These are phyloP conservation scores for Chloroceryle aenea DNA, from an alignment of 2,113 vertebrate genomes.

Conservation along the genomic window DNA sequence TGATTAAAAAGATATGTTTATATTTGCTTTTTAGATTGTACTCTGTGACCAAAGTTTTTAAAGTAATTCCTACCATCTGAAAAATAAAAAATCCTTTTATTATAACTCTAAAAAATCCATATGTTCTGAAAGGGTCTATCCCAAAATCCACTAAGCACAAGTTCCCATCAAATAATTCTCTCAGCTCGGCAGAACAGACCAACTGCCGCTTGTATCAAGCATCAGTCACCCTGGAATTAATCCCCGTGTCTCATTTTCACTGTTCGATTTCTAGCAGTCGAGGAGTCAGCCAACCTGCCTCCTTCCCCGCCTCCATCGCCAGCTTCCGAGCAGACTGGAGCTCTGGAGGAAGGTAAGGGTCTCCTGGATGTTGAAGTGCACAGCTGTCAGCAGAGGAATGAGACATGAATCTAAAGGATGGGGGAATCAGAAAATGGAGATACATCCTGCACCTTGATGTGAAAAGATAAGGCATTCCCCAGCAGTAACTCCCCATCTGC, in stretches of 20 bases:
- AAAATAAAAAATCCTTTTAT: background rate
- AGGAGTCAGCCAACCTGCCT: slow-evolving; percentile 96
- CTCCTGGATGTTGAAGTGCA: background rate
- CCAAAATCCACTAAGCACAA: background rate
- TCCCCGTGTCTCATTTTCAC: slow-evolving; percentile 59
- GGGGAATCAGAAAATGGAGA: background rate
- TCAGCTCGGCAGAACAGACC: background rate
- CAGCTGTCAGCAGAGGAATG: background rate
- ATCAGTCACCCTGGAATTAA: slow-evolving; percentile 25
- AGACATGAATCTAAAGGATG: background rate
- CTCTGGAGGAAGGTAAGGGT: slow-evolving; percentile 92
- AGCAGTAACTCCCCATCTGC: background rate
- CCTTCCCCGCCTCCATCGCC: slow-evolving; percentile 97
- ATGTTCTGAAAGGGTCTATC: background rate
- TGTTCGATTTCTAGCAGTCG: slow-evolving; percentile 82
- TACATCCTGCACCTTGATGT: background rate
- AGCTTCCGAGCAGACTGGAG: slow-evolving; percentile 90
- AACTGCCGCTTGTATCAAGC: background rate
- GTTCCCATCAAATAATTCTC: background rate
- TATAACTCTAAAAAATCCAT: background rate
- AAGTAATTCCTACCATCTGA: background rate
- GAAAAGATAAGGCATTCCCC: background rate
- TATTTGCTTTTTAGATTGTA: background rate
- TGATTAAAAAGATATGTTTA: background rate
- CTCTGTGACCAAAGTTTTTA: background rate